Conservation (phyloP, 2,888 invertebrate genomes). For the Aphrophora alni region DNA sequence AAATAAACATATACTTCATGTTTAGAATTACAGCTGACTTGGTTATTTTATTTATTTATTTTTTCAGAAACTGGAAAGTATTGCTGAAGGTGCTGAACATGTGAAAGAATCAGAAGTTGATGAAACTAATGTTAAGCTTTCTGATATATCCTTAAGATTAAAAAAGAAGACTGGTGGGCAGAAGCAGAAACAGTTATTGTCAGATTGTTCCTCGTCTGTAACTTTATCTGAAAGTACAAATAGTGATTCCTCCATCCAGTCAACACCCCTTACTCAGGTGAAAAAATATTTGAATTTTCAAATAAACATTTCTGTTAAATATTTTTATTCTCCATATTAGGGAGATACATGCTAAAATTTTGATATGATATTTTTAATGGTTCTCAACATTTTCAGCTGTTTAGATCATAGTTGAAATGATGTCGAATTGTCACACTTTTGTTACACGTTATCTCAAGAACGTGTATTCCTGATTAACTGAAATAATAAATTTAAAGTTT, state of each 20-base stretch:
- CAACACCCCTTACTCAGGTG: slow-evolving; percentile 49
- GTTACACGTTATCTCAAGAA: too few relatives aligned
- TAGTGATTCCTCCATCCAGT: slow-evolving; percentile 46
- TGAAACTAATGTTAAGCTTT: background rate
- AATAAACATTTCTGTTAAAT: background rate
- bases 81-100: slow-evolving; percentile 43
- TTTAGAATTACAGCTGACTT: too few relatives aligned
- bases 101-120: slow-evolving; percentile 5
- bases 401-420: too few relatives aligned
- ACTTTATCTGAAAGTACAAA: slow-evolving; percentile 47
- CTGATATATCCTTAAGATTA: background rate
- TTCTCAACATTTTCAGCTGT: too few relatives aligned
- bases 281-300: background rate
- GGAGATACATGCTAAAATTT: too few relatives aligned
- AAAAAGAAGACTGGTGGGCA: background rate
- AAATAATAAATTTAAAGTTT: too few relatives aligned
- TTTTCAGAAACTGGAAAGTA: slow-evolving; percentile 43
- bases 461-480: too few relatives aligned
- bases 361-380: too few relatives aligned
- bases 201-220: slow-evolving; percentile 34
- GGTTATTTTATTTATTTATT: background rate
- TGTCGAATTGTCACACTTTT: too few relatives aligned
- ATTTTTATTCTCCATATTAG: too few relatives aligned
- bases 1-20: too few relatives aligned
- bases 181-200: background rate